These are phyloP conservation scores for Eurosta solidaginis DNA, from an alignment of 1,140 invertebrate species.

Conservation along the genomic window DNA sequence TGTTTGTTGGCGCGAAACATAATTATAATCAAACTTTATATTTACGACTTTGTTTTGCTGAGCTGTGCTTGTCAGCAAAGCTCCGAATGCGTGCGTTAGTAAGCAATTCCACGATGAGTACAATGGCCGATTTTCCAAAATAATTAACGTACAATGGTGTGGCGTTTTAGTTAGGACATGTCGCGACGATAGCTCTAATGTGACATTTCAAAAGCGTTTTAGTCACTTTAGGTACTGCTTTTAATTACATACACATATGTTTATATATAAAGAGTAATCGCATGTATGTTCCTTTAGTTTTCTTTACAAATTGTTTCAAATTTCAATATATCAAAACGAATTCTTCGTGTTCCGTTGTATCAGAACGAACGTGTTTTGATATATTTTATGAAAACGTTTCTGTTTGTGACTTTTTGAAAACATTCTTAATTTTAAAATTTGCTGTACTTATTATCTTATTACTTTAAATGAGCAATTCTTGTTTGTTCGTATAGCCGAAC, in stretches of 20 bases:
- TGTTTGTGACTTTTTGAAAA: no score
- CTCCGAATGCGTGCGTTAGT: no score
- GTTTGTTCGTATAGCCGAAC: no score
- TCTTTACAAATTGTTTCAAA: not conserved
- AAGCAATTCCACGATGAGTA: no score
- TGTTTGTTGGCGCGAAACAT: not conserved
- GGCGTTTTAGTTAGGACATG: constrained; percentile 8
- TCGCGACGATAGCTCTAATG: not conserved
- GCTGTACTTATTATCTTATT: no score
- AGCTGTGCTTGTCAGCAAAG: not conserved
- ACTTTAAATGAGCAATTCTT: no score
- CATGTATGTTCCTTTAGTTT: not conserved
- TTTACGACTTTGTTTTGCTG: not conserved
- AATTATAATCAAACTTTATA: not conserved
- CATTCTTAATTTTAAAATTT: no score
- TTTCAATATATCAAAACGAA: not conserved
- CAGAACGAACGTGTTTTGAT: not conserved
- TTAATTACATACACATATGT: not conserved
- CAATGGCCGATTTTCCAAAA: no score
- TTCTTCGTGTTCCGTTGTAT: not conserved
- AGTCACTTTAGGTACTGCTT: not conserved
- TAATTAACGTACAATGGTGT: constrained; percentile 5
- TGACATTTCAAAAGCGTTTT: not conserved
- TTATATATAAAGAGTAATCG: not conserved
- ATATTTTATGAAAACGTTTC: not conserved